Base-by-base conservation (phyloP, 2,888 invertebrate genomes). In the Heliconius sara region DNA sequence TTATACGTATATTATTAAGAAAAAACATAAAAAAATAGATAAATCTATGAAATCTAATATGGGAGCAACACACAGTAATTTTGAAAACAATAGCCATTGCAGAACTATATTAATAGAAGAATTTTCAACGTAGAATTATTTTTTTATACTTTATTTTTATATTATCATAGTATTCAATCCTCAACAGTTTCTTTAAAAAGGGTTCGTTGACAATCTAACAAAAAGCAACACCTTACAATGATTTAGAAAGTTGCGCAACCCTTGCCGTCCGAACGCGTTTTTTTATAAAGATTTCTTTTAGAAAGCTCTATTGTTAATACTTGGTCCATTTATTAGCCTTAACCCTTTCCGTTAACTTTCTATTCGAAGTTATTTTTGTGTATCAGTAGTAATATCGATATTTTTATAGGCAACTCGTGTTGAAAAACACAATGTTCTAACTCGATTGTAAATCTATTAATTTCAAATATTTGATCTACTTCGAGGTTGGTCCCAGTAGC, bases 181-280 rank as follows among this genome's bases (percentile, higher is more conserved):
- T 94, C 93, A 93, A 90, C 92, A 86, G 88, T 87, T 94, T 94
- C 95, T 86, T 70, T 79, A 91, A 93, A 93, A 88, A 60, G 52
- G 84, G 79, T 82, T 87, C 86, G 88, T 86, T 85, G 86, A 84
- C 83, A 84, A 85, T 87, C 83, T 83, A 81, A 83, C 87, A 83
- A 88, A 91, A 91, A 90, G 85, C 87, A 88, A 89, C 90, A 93
- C 91, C 92, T 94, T 89, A 94, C 93, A 94, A 95, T 90, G 93
- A 88, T 91, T 93, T 94, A 93, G 95, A 95, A 95, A 95, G 95
- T 95, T 95, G 92, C 90, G 92, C 94, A 95, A 95, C 95, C 94
- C 94, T 95, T 92, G 91, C 91, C 89, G 89, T 87, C 90, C 88
- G 87, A 88, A 87, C 83, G 52, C 52, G 52, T 52, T 89, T 91